Conservation (phyloP, 1,140 invertebrate genomes). For the Tribolium castaneum region DNA sequence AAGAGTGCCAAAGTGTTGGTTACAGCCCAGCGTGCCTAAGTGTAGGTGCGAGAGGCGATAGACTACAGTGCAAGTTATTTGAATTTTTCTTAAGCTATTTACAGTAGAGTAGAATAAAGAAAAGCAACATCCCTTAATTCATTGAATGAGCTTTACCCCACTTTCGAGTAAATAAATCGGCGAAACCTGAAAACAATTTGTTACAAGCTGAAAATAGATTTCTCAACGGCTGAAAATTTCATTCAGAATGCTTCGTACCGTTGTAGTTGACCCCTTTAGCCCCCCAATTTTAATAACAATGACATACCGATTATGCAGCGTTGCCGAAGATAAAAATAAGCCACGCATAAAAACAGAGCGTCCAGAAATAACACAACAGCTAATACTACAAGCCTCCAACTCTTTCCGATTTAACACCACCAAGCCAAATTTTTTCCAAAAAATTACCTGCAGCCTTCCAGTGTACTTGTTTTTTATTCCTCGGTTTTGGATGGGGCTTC, state of each 20-base stretch:
- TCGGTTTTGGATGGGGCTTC: constrained; percentile 61
- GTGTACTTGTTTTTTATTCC: constrained; percentile 75
- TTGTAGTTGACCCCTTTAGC: background rate
- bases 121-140: background rate
- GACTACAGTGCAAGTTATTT: background rate
- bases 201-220: too few relatives aligned
- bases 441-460: constrained; percentile 76
- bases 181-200: too few relatives aligned
- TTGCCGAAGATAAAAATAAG: constrained; percentile 32
- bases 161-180: too few relatives aligned
- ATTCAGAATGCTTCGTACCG: too few relatives aligned
- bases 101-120: background rate
- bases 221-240: too few relatives aligned
- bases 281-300: constrained; percentile 16
- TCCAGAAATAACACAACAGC: constrained; percentile 32
- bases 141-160: too few relatives aligned
- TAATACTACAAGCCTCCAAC: constrained; percentile 4
- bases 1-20: background rate
- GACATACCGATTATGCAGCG: constrained; percentile 31
- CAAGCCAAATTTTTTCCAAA: background rate
- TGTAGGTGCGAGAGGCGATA: background rate
- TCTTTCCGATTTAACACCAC: background rate
- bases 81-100: background rate
- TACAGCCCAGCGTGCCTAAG: background rate
- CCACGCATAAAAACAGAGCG: constrained; percentile 28